phyloP scores from a whole-genome alignment of 1,140 invertebrate genomes.

The Diorhabda elongata region DNA sequence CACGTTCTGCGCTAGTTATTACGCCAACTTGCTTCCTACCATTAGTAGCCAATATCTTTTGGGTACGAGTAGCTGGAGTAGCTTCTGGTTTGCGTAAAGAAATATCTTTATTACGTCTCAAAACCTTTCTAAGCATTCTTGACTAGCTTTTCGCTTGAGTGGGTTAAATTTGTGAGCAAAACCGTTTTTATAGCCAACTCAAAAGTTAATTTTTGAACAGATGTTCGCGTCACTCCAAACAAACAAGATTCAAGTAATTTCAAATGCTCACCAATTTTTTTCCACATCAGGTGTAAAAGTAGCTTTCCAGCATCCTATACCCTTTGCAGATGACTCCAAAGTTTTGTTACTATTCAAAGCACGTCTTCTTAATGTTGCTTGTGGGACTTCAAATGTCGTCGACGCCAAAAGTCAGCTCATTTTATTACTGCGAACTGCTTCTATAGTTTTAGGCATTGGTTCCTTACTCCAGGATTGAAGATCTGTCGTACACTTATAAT shows the following conservation, averaged over 20 bases:
- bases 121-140: slow-evolving; percentile 25
- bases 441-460: too few relatives aligned
- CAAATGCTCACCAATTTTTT: too few relatives aligned
- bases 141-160: slow-evolving; percentile 15
- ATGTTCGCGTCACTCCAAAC: slow-evolving; percentile 1
- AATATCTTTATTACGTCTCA: slow-evolving; percentile 40
- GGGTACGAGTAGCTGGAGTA: slow-evolving; percentile 21
- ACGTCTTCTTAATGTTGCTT: too few relatives aligned
- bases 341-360: too few relatives aligned
- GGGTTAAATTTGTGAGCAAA: slow-evolving; percentile 1
- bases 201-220: slow-evolving; percentile 1
- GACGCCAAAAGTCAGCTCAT: too few relatives aligned
- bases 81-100: slow-evolving; percentile 40
- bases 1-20: slow-evolving; percentile 40
- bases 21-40: slow-evolving; percentile 39
- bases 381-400: too few relatives aligned
- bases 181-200: slow-evolving; percentile 13
- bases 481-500: too few relatives aligned
- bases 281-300: too few relatives aligned
- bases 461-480: too few relatives aligned
- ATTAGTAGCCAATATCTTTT: slow-evolving; percentile 40
- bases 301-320: too few relatives aligned
- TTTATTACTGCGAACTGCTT: too few relatives aligned
- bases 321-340: too few relatives aligned
- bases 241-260: background rate